phyloP scores from a whole-genome alignment of 2,797 vertebrate species.

The Anguilla obscura region DNA sequence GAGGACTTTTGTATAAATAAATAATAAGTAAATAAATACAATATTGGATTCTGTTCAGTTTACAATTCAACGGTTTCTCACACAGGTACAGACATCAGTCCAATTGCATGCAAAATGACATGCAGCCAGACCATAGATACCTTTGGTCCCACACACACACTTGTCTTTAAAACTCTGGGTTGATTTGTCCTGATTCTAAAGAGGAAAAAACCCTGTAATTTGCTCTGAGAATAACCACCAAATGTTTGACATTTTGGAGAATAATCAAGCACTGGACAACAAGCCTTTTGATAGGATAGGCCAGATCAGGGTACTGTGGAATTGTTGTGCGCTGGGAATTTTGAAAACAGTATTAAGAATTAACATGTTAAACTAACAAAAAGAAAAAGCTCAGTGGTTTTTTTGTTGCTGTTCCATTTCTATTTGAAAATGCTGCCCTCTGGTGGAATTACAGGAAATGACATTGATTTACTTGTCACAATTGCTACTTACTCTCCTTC shows the following conservation, averaged over 20 bases:
- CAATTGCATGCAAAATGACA: too few relatives aligned
- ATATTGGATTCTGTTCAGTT: neutral
- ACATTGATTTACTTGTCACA: neutral
- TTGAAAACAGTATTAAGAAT: neutral
- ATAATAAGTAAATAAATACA: neutral
- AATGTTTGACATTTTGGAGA: neutral
- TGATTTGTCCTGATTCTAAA: neutral
- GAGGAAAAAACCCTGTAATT: neutral
- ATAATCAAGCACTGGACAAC: neutral
- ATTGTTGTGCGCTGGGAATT: neutral
- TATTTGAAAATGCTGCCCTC: constrained; percentile 1
- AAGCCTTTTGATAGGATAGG: neutral
- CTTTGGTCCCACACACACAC: neutral
- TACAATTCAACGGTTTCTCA: neutral
- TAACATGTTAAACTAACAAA: neutral
- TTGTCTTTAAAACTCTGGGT: neutral
- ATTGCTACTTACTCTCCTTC: neutral
- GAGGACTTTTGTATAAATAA: too few relatives aligned
- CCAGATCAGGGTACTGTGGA: neutral
- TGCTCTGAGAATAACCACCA: neutral
- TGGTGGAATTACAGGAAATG: neutral
- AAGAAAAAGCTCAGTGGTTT: neutral
- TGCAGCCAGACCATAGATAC: neutral
- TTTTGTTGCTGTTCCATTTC: neutral
- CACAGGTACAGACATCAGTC: neutral